Conservation (phyloP, 2,797 vertebrate species). For the Tiaroga cobitis region DNA sequence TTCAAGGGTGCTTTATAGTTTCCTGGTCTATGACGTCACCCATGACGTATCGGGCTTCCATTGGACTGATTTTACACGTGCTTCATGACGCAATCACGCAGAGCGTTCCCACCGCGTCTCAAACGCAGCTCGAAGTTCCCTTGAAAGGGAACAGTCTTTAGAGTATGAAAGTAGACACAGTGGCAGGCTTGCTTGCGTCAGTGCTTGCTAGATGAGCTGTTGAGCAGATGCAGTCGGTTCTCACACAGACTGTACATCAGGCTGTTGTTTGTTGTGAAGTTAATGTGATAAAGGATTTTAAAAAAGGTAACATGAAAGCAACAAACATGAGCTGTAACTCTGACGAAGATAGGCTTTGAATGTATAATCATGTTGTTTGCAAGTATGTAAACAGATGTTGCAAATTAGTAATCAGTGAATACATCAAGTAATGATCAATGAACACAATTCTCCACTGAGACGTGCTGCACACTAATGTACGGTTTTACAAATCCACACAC, state of each 20-base stretch:
- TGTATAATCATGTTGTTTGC: constrained; percentile 12
- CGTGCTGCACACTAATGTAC: too few relatives aligned
- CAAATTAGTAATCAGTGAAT: constrained; percentile 29
- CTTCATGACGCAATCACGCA: too few relatives aligned
- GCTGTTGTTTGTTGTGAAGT: not conserved
- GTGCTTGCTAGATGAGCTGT: constrained; percentile 1
- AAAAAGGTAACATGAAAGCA: not conserved
- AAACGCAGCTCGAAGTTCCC: too few relatives aligned
- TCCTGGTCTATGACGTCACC: too few relatives aligned
- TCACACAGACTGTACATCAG: not conserved
- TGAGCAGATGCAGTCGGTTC: not conserved
- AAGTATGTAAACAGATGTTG: constrained; percentile 14
- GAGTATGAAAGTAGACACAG: not conserved
- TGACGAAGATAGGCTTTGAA: not conserved
- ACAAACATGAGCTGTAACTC: not conserved
- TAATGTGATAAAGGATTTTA: not conserved
- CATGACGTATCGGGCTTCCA: too few relatives aligned
- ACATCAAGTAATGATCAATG: not conserved
- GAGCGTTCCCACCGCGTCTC: too few relatives aligned
- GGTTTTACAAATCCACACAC: not conserved
- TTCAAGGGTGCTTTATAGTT: too few relatives aligned
- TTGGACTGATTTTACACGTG: too few relatives aligned
- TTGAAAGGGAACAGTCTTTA: not conserved
- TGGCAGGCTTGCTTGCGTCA: not conserved
- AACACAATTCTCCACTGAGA: constrained; percentile 18